Evolutionary conservation across 2,797 vertebrate species (phyloP), one percentile per base, ranked within the genome.

Genomic region (Tauraco hartlaubi): DNA sequence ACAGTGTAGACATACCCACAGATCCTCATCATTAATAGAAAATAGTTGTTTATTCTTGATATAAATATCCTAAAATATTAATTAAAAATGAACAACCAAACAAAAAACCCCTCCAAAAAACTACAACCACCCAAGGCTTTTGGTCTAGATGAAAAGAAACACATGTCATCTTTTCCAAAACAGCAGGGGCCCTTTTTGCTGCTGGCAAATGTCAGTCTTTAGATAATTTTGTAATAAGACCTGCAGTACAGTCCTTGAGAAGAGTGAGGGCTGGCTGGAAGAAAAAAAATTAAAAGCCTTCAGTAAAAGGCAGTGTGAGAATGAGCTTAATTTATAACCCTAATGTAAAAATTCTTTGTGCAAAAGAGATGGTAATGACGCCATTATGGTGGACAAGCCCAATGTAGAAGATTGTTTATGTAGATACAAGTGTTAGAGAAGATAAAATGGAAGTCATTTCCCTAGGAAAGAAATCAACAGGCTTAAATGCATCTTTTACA

Each of bases 301-400:
- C 56, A 74, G 44, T 74, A 61, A 74, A 94, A 96, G 41, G 21
- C 78, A 91, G 84, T 77, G 59, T 35, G 49, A 74, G 43, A 82
- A 91, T 48, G 23, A 96, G 64, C 33, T 80, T 94, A 87, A 92
- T 97, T 94, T 95, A 92, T 44, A 71, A 91, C 58, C 12, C 56
- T 85, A 76, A 90, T 61, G 72, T 37, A 88, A 91, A 93, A 93
- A 85, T 71, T 52, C 64, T 89, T 80, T 80, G 61, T 94, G 68
- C 22, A 33, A 48, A 91, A 85, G 68, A 80, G 61, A 80, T 25
- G 37, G 58, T 85, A 95, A 94, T 80, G 81, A 92, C 58, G 75
- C 72, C 75, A 74, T 94, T 95, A 75, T 7, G 33, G 39, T 91
- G 84, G 71, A 86, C 46, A 89, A 83, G 62, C 64, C 87, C 61